Base-by-base conservation (phyloP, 2,113 vertebrate species). In the Nansenia antarctica region DNA sequence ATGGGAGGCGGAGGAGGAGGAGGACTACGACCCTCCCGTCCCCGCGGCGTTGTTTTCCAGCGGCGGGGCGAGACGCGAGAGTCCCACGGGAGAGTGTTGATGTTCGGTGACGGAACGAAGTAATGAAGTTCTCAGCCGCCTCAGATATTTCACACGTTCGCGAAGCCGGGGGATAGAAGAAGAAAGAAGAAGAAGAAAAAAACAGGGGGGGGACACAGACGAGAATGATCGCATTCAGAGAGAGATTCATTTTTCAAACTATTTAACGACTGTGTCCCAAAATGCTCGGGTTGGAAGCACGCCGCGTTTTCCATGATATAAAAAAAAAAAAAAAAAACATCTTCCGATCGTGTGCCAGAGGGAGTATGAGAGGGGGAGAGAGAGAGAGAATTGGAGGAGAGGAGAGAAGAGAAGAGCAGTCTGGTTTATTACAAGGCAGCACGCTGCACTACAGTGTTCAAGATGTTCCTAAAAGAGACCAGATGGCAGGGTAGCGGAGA, bases 391-490 rank as follows among this genome's bases (percentile, higher is more conserved):
- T 58, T 32, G 65, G 67, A 70, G 72, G 74, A 80, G 70, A 59
- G 59, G 39, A 18, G 70, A 77, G 78, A 82, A 78, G 80, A 79
- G 83, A 85, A 82, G 69, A 83, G 79, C 55, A 11, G 77, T 85
- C 86, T 85, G 80, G 86, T 91, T 91, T 87, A 88, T 88, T 88
- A 89, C 78, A 85, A 64, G 79, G 83, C 86, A 88, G 88, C 83
- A 82, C 77, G 73, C 80, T 83, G 77, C 75, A 84, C 52, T 86
- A 84, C 81, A 85, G 68, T 57, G 39, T 83, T 91, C 90, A 91
- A 92, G 84, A 90, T 91, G 89, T 88, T 88, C 53, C 84, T 91
- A 91, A 92, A 72, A 76, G 84, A 76, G 84, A 92, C 84, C 91
- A 92, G 90, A 92, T 91, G 88, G 82, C 60, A 81, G 80, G 67